Evolutionary conservation across 2,888 invertebrate genomes (phyloP).

Genomic region (Coremacera marginata): DNA sequence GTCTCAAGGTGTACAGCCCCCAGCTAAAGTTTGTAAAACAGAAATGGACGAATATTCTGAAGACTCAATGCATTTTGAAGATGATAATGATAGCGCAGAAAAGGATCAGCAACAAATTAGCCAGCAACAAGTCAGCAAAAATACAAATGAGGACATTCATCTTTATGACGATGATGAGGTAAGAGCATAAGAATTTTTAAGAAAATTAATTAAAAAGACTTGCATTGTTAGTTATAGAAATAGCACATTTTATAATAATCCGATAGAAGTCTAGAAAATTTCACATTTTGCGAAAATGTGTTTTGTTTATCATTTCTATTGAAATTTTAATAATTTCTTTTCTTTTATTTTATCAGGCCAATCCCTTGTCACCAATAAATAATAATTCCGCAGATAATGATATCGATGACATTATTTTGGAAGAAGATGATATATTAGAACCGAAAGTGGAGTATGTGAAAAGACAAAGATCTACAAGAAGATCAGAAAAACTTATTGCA

Average conservation of each 20-base stretch:
- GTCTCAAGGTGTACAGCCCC: neutral
- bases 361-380: slow-evolving; percentile 3
- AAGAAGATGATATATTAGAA: slow-evolving; percentile 21
- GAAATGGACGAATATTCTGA: slow-evolving; percentile 7
- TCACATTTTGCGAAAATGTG: no score
- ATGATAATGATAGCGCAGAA: neutral
- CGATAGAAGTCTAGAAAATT: no score
- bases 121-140: neutral
- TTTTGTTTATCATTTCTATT: no score
- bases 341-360: neutral
- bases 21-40: neutral
- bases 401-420: slow-evolving; percentile 18
- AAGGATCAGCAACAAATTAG: neutral
- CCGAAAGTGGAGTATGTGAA: slow-evolving; percentile 2
- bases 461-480: neutral
- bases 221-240: no score
- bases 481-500: neutral
- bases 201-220: no score
- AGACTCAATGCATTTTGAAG: neutral
- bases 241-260: no score
- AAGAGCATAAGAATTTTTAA: neutral
- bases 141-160: neutral
- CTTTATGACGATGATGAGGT: neutral
- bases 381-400: neutral
- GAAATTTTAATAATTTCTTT: neutral